These are phyloP conservation scores for Argyra leucocephala DNA, from an alignment of 2,888 invertebrate genomes.

Conservation along the genomic window DNA sequence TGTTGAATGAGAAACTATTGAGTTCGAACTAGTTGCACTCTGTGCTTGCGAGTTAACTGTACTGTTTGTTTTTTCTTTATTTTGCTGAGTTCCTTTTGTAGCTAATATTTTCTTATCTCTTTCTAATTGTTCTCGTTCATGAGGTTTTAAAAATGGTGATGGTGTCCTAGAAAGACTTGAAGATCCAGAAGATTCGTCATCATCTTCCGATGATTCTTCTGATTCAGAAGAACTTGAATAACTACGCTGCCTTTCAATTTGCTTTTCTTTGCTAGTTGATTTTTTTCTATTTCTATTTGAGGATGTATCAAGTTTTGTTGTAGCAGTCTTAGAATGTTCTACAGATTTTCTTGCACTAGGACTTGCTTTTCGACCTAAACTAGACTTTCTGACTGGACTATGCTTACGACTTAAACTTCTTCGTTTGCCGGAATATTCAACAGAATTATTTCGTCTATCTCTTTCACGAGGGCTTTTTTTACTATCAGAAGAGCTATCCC, in stretches of 20 bases:
- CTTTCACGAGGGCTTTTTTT: slow-evolving; percentile 2
- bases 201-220: neutral
- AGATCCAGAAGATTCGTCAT: slow-evolving; percentile 12
- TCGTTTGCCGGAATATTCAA: neutral
- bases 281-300: neutral
- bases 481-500: neutral
- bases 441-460: neutral
- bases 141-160: slow-evolving; percentile 65
- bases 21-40: slow-evolving; percentile 14
- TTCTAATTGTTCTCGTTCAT: slow-evolving; percentile 36
- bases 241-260: neutral
- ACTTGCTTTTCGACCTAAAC: neutral
- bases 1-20: slow-evolving; percentile 14
- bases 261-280: neutral
- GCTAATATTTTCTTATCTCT: slow-evolving; percentile 7
- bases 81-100: slow-evolving; percentile 12
- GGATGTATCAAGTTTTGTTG: neutral
- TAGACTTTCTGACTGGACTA: neutral
- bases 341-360: neutral
- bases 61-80: slow-evolving; percentile 24
- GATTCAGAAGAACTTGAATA: slow-evolving; percentile 2
- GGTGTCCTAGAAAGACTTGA: slow-evolving; percentile 76
- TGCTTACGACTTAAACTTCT: neutral
- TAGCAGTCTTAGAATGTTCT: neutral
- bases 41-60: slow-evolving; percentile 19